Evolutionary conservation across 2,113 vertebrate species (phyloP).

Genomic region (Murina feae): DNA sequence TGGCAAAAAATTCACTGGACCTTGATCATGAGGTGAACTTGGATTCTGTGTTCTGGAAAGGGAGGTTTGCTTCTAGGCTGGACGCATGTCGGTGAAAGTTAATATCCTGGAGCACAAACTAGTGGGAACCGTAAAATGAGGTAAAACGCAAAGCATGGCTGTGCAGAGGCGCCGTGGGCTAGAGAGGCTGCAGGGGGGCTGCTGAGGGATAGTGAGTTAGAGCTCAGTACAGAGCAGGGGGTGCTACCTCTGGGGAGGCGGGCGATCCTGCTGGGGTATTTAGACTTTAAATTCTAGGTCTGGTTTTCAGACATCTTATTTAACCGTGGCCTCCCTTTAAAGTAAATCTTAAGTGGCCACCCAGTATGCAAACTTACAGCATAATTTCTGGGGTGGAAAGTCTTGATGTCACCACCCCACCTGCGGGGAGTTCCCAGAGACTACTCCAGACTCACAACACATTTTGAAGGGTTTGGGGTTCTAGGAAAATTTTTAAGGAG

Average conservation of each 20-base stretch:
- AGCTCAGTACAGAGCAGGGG: not conserved
- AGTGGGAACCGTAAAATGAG: not conserved
- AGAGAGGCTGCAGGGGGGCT: not conserved
- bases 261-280: accelerated
- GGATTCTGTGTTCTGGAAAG: not conserved
- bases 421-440: not conserved
- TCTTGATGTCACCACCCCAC: not conserved
- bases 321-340: not conserved
- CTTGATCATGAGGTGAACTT: no score
- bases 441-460: accelerated
- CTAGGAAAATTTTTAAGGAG: not conserved
- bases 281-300: not conserved
- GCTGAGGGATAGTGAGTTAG: not conserved
- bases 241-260: accelerated
- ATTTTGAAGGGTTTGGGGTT: not conserved
- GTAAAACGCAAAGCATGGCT: accelerated
- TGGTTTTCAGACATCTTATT: not conserved
- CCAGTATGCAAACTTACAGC: not conserved
- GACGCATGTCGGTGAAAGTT: not conserved
- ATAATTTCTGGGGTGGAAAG: not conserved
- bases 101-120: not conserved
- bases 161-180: not conserved
- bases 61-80: not conserved
- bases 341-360: not conserved
- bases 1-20: not conserved